A percentile compares a stretch with the other conserved stretches of the same genome.
Conservation (phyloP, 1,140 invertebrate species). For the Calephelis virginiensis region DNA sequence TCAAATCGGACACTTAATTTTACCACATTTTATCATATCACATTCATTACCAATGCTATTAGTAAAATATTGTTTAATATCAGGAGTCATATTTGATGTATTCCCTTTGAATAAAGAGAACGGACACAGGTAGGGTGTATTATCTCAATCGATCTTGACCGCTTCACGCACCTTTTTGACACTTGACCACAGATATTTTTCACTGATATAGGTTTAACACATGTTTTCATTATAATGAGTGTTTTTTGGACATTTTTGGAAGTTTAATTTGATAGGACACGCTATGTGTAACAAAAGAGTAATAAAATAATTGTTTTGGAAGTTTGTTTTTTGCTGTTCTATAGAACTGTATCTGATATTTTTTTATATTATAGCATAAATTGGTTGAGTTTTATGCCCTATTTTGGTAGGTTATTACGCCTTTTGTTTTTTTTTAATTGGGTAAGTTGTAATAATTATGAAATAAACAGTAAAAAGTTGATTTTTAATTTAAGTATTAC, state of each 20-base stretch:
- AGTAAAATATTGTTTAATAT: not conserved
- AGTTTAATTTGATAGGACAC: constrained; percentile 50
- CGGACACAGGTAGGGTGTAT: constrained; percentile 36
- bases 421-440: too few relatives aligned
- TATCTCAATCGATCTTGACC: constrained; percentile 52
- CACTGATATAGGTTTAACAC: constrained; percentile 50
- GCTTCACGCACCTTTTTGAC: constrained; percentile 58
- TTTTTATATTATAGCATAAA: too few relatives aligned
- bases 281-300: constrained; percentile 13
- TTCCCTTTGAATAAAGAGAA: not conserved
- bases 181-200: constrained; percentile 51
- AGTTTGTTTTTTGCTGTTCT: not conserved
- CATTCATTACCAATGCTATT: not conserved
- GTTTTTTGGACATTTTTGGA: constrained; percentile 42
- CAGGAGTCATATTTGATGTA: constrained; percentile 1
- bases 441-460: too few relatives aligned
- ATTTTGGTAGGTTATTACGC: too few relatives aligned
- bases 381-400: too few relatives aligned
- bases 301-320: not conserved
- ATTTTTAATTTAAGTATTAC: too few relatives aligned
- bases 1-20: too few relatives aligned
- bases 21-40: not conserved
- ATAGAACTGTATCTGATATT: too few relatives aligned
- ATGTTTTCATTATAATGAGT: constrained; percentile 55
- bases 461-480: too few relatives aligned